Base-by-base conservation (phyloP, 1,140 invertebrate species). In the Zaprionus davidi region DNA sequence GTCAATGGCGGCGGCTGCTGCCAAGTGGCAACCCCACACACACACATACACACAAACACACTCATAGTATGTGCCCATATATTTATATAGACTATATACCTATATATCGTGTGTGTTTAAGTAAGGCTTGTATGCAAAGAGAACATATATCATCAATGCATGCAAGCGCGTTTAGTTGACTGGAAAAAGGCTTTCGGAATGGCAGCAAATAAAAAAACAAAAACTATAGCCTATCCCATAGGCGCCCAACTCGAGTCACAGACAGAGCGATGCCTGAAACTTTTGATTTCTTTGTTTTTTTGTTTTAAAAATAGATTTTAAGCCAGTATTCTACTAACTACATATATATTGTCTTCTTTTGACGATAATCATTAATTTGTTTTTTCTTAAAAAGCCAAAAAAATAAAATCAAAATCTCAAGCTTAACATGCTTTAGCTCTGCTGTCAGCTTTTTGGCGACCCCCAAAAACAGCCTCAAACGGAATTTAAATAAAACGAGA, bases 141-240 rank as follows among this genome's bases (percentile, higher is more conserved):
- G 78, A 15, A 76, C 68, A 86, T 87, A 80, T 71, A 88, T 85
- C 82, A 82, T 83, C 84, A 69, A 86, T 87, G 83, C 71, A 88
- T 90, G 86, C 68, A 65, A 28, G 68, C 68, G 68, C 71, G 81
- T 68, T 90, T 85, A 85, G 85, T 90, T 90, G 85, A 90, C 82
- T 78, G 85, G 79, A 90, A 90, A 82, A 77, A 80, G 69, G 49
- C 75, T 63, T 68, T 38, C 58, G 69, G 6, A 31, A 31, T 31
- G 28, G 69, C 62, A 58, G 71, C 7, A 57, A 44, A 69, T 56
- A 15, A 15, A 38, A 38, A 15, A 38, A 15, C 4, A 66, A 58
- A 78, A 76, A 82, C 71, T 82, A 77, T 73, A 36, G 41, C 28
- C 51, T 44, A 60, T 2, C 15, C 17, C 46, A 46, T 81, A 81